Evolutionary conservation across 2,888 invertebrate species (phyloP), one percentile per base, ranked within the genome.

Genomic region (Drosophila anceps): DNA sequence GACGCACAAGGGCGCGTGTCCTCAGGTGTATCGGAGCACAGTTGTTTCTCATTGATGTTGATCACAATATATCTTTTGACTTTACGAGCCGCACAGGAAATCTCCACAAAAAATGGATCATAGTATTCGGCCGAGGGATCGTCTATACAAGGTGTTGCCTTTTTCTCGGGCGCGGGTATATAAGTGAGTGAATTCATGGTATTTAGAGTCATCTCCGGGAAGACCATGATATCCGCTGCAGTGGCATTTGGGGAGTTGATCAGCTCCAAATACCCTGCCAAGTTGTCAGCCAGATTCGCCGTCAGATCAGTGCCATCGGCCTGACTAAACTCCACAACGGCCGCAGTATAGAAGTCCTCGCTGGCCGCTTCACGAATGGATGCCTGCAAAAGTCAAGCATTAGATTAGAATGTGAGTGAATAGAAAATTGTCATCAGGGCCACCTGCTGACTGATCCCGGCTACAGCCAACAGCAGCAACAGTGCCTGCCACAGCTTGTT

Each of bases 191-290:
- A 69, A 0, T 67, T 29, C 24, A 66, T 29, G 7, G 39, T 64
- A 93, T 93, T 93, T 0, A 94, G 81, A 0, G 95, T 95, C 75
- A 94, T 90, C 91, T 97, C 97, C 0, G 97, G 97, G 88, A 97
- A 97, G 0, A 97, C 95, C 12, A 97, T 93, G 24, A 97, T 96
- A 81, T 97, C 96, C 0, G 95, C 95, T 0, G 94, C 94, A 68
- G 93, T 72, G 5, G 81, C 90, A 72, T 90, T 73, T 10, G 59
- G 4, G 10, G 84, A 82, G 44, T 64, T 15, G 3, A 92, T 82
- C 7, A 92, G 88, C 15, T 81, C 76, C 41, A 91, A 46, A 74
- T 92, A 92, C 2, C 75, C 90, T 0, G 69, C 65, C 27, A 91
- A 64, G 61, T 90, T 88, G 31, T 84, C 70, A 0, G 77, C 55